Evolutionary conservation across 2,888 invertebrate genomes (phyloP).

Genomic region (Eremobia ochroleuca): DNA sequence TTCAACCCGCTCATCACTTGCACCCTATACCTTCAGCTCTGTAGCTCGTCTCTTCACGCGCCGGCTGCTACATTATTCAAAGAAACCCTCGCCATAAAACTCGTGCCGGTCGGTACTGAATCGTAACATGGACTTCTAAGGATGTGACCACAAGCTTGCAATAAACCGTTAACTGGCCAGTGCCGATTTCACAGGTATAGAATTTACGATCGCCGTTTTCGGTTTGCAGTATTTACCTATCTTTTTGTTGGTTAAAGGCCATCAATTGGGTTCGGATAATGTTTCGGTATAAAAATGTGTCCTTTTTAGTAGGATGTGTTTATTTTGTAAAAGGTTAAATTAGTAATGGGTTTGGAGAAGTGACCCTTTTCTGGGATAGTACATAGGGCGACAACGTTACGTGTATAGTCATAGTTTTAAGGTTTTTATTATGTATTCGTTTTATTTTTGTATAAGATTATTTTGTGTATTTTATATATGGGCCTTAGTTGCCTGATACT

Average conservation of each 20-base stretch:
- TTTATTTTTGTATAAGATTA: no score
- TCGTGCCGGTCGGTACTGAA: conserved; percentile 77
- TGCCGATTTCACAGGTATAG: conserved; percentile 66
- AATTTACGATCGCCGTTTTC: conserved; percentile 67
- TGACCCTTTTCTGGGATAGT: conserved; percentile 4
- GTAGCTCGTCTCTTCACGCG: conserved; percentile 78
- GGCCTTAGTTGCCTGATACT: no score
- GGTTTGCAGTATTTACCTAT: conserved; percentile 55
- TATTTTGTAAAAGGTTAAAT: conserved; percentile 29
- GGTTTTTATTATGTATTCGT: no score
- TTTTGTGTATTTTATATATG: no score
- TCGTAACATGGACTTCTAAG: conserved; percentile 74
- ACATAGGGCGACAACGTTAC: no score
- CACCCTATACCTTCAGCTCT: conserved; percentile 50
- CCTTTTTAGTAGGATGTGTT: conserved; percentile 48
- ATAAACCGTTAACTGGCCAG: conserved; percentile 72
- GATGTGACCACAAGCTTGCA: conserved; percentile 75
- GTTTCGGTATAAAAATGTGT: conserved; percentile 50
- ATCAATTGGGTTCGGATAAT: conserved; percentile 59
- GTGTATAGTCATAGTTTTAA: no score
- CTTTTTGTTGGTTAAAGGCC: conserved; percentile 58
- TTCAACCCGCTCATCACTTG: conserved; percentile 27
- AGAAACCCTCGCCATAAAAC: conserved; percentile 82
- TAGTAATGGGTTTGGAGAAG: conserved; percentile 9
- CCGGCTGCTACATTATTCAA: conserved; percentile 85